phyloP scores from a whole-genome alignment of 1,140 invertebrate species.

The Thereuonema tuberculata region DNA sequence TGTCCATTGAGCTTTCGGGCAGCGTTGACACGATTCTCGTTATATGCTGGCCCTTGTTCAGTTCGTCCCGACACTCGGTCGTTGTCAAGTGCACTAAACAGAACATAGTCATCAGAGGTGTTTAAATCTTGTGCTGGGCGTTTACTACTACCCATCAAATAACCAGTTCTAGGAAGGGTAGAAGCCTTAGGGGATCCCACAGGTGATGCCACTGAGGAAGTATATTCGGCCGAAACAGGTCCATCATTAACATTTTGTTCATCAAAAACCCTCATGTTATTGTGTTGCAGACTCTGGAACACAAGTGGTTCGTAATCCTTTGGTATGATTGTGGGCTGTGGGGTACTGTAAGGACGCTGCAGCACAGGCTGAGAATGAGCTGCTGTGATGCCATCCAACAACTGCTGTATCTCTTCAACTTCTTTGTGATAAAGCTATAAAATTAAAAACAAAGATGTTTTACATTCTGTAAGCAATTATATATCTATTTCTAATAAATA shows the following conservation, averaged over 20 bases:
- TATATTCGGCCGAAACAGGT: neutral
- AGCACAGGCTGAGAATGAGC: neutral
- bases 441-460: too few relatives aligned
- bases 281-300: neutral
- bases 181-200: conserved; percentile 33
- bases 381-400: neutral
- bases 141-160: conserved; percentile 35
- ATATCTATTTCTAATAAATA: too few relatives aligned
- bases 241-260: neutral
- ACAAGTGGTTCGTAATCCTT: neutral
- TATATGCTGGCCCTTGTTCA: conserved; percentile 40
- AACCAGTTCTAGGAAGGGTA: conserved; percentile 49
- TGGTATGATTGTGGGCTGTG: neutral
- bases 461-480: too few relatives aligned
- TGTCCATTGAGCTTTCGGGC: neutral
- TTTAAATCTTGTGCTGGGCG: conserved; percentile 25
- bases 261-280: neutral
- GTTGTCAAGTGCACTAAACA: conserved; percentile 25
- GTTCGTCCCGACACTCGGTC: conserved; percentile 29
- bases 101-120: conserved; percentile 31
- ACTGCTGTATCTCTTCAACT: neutral
- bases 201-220: neutral
- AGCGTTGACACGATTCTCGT: neutral
- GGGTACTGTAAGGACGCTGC: neutral
- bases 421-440: neutral